Conservation (phyloP, 2,888 invertebrate genomes). For the Flexamia atlantica region DNA sequence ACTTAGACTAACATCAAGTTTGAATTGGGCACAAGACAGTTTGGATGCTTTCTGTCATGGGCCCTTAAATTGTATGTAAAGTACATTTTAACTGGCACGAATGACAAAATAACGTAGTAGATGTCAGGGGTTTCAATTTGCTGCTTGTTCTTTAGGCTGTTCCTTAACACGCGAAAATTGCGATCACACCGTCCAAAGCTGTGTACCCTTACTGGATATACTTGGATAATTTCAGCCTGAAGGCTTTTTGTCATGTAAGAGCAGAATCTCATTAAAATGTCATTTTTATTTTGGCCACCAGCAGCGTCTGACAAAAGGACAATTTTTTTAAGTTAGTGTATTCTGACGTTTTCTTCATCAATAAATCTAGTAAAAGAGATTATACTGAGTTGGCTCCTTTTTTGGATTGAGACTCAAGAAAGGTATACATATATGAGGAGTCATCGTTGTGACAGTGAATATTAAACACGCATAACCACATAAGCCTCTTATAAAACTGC, state of each 20-base stretch:
- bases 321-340: constrained; percentile 61
- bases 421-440: constrained; percentile 62
- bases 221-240: constrained; percentile 1
- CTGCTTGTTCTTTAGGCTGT: not conserved
- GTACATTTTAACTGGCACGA: no score
- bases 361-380: constrained; percentile 64
- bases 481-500: constrained; percentile 67
- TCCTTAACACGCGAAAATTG: constrained; percentile 30
- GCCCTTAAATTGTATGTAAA: no score
- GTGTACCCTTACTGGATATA: constrained; percentile 51
- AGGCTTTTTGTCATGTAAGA: constrained; percentile 28
- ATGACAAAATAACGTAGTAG: no score
- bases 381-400: constrained; percentile 64
- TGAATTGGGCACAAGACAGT: no score
- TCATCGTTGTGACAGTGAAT: constrained; percentile 67
- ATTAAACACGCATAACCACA: constrained; percentile 68
- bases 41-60: no score
- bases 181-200: constrained; percentile 57
- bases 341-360: constrained; percentile 51
- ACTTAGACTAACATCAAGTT: no score
- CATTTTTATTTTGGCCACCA: constrained; percentile 63
- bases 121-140: not conserved
- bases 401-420: constrained; percentile 62
- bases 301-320: constrained; percentile 64
- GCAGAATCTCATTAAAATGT: constrained; percentile 48